phyloP scores from a whole-genome alignment of 2,113 vertebrate genomes.

The Solea senegalensis region DNA sequence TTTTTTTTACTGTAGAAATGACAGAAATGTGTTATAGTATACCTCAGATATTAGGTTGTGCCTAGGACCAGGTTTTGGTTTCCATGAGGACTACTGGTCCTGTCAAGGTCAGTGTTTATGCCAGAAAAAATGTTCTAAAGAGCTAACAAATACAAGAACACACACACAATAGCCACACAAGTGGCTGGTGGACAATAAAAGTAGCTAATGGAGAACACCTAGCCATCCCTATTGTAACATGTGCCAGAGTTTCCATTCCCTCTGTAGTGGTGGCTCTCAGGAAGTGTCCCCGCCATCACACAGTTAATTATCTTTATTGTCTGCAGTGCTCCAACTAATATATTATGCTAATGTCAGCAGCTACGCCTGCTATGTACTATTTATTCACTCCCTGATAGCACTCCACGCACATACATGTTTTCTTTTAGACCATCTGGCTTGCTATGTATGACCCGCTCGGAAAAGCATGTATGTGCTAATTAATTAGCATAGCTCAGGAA shows the following conservation, averaged over 20 bases:
- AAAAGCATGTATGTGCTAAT: constrained; percentile 80
- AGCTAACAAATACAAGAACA: constrained; percentile 13
- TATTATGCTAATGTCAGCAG: constrained; percentile 72
- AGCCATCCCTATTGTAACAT: constrained; percentile 32
- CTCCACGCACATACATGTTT: constrained; percentile 70
- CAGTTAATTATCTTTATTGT: constrained; percentile 74
- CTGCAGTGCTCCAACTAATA: constrained; percentile 65
- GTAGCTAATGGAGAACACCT: constrained; percentile 40
- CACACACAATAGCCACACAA: not conserved
- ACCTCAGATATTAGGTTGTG: no score
- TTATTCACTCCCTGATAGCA: constrained; percentile 63
- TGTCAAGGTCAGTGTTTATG: no score
- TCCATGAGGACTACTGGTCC: no score
- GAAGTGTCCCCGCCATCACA: constrained; percentile 62
- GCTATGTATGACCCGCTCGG: constrained; percentile 72
- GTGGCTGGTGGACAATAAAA: constrained; percentile 20
- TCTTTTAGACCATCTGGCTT: constrained; percentile 75
- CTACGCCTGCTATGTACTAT: constrained; percentile 55
- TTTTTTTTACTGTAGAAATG: no score
- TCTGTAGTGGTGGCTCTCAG: constrained; percentile 46
- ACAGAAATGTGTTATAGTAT: no score
- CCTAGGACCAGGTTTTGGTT: no score
- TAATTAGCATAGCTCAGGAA: constrained; percentile 81
- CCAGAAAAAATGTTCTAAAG: no score
- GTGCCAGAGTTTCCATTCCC: constrained; percentile 58